Evolutionary conservation across 2,797 vertebrate species (phyloP), one percentile per base, ranked within the genome.

Genomic region (Muscicapa comitata): DNA sequence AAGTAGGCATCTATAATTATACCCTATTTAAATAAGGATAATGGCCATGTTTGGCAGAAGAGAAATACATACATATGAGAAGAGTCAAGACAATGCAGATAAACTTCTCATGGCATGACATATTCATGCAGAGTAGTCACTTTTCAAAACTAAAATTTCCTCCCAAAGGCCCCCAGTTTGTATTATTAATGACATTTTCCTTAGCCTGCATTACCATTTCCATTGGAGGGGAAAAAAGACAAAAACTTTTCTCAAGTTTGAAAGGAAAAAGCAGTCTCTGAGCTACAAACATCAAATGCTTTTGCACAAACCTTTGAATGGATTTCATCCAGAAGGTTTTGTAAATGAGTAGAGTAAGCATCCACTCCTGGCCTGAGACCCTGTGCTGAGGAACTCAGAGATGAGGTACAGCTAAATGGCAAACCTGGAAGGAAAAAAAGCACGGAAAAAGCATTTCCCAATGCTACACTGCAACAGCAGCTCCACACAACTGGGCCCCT

Each of bases 21-120:
- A 84, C 50, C 29, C 61, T 97, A 94, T 95, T 96, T 97, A 97
- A 97, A 97, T 94, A 93, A 81, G 37, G 93, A 47, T 82, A 95
- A 76, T 40, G 67, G 68, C 74, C 70, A 50, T 54, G 47, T 86
- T 76, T 96, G 91, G 76, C 80, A 96, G 80, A 94, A 91, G 68
- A 90, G 42, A 87, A 83, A 94, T 83, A 92, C 9, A 81, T 73
- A 88, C 74, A 43, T 95, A 68, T 95, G 80, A 66, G 82, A 88
- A 91, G 71, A 95, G 90, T 91, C 81, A 94, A 96, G 89, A 93
- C 93, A 91, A 96, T 96, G 88, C 93, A 93, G 93, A 87, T 71
- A 95, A 88, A 76, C 77, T 93, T 94, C 54, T 93, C 80, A 95
- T 82, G 79, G 57, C 57, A 77, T 72, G 81, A 95, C 77, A 72